These are phyloP conservation scores for Tokudaia tokunoshimensis DNA, from an alignment of 2,797 vertebrate species.

Conservation along the genomic window DNA sequence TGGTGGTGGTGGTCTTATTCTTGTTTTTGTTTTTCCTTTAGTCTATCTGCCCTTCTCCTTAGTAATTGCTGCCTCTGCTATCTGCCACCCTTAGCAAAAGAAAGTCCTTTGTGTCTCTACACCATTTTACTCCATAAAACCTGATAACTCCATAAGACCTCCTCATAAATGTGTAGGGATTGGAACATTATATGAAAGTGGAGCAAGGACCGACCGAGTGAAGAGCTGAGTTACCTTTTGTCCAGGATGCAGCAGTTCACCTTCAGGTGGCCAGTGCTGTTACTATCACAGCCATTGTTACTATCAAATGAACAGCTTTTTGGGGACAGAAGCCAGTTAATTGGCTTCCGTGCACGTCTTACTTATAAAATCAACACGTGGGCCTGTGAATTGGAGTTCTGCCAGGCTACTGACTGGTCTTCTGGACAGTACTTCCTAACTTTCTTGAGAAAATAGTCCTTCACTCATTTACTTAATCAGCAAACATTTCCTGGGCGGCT, in stretches of 20 bases:
- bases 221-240: slow-evolving; percentile 63
- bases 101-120: slow-evolving; percentile 64
- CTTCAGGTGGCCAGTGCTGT: slow-evolving; percentile 47
- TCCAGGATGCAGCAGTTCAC: slow-evolving; percentile 59
- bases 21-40: slow-evolving; percentile 38
- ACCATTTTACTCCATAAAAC: slow-evolving; percentile 68
- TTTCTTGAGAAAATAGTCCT: slow-evolving; percentile 35
- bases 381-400: not conserved
- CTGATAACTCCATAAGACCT: slow-evolving; percentile 68
- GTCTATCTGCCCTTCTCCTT: slow-evolving; percentile 29
- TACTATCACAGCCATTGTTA: slow-evolving; percentile 52
- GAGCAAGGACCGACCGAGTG: slow-evolving; percentile 60
- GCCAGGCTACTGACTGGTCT: slow-evolving; percentile 11
- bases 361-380: slow-evolving; percentile 63
- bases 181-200: slow-evolving; percentile 78
- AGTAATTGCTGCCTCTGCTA: slow-evolving; percentile 10
- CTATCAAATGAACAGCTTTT: slow-evolving; percentile 70
- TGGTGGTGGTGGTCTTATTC: not conserved
- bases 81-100: slow-evolving; percentile 70
- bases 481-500: not conserved
- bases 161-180: slow-evolving; percentile 69
- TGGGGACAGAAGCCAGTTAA: slow-evolving; percentile 46
- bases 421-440: not conserved
- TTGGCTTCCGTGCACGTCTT: slow-evolving; percentile 50
- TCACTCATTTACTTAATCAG: slow-evolving; percentile 3